Percentiles rank a stretch among this genome's conserved stretches.
Conservation (phyloP, 2,113 vertebrate species). For the Athene noctua region DNA sequence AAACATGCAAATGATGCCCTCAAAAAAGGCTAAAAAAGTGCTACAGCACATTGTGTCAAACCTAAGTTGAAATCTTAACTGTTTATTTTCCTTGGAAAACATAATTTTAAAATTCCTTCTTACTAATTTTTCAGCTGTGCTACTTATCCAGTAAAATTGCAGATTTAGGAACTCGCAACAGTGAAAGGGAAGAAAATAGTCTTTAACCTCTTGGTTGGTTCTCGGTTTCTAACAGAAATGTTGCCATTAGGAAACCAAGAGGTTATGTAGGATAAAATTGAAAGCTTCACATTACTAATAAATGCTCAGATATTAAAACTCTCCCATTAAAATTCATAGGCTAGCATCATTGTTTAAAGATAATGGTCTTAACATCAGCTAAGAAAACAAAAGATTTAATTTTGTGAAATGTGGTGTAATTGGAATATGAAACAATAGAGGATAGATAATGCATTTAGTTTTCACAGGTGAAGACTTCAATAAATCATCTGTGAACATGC, state of each 20-base stretch:
- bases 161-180: not conserved
- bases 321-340: conserved; percentile 48
- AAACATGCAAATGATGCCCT: not conserved
- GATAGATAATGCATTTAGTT: conserved; percentile 28
- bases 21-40: not conserved
- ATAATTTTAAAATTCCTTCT: not conserved
- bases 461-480: conserved; percentile 33
- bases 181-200: not conserved
- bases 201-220: not conserved
- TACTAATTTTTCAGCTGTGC: not conserved
- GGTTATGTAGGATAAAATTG: not conserved
- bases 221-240: not conserved
- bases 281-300: conserved; percentile 10
- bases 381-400: conserved; percentile 64
- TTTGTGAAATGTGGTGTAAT: conserved; percentile 28
- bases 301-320: conserved; percentile 3
- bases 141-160: not conserved
- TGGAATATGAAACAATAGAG: conserved; percentile 23
- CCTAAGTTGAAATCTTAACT: not conserved
- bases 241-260: not conserved
- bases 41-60: not conserved
- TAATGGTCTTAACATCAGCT: conserved; percentile 34
- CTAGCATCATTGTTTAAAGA: conserved; percentile 49
- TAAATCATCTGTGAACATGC: conserved; percentile 37
- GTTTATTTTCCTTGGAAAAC: not conserved